These are phyloP conservation scores for Drosophila sproati DNA, from an alignment of 1,140 invertebrate genomes.

Conservation along the genomic window DNA sequence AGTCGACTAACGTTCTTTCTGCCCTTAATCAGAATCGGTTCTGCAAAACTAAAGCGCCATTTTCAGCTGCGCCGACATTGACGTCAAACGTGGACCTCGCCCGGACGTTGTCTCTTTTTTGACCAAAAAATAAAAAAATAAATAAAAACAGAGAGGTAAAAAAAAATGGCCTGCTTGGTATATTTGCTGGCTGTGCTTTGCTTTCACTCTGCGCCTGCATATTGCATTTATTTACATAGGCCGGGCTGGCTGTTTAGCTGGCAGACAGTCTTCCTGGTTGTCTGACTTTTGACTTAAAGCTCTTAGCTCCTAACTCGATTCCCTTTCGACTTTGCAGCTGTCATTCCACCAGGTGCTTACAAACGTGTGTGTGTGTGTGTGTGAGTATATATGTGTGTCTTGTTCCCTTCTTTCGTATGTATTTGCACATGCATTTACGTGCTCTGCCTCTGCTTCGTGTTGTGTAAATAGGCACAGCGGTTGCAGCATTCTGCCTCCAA, in stretches of 20 bases:
- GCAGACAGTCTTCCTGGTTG: constrained; percentile 23
- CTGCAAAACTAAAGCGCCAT: constrained; percentile 68
- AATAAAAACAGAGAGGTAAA: constrained; percentile 32
- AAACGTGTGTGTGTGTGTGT: constrained; percentile 17
- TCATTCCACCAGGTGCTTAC: constrained; percentile 57
- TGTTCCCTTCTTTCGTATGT: constrained; percentile 43
- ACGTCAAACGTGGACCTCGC: constrained; percentile 14
- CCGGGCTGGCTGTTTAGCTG: constrained; percentile 44
- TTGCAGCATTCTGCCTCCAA: constrained; percentile 28
- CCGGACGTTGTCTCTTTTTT: constrained; percentile 17
- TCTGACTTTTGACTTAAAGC: constrained; percentile 81
- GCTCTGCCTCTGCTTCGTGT: constrained; percentile 38
- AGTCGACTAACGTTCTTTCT: constrained; percentile 47
- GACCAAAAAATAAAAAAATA: constrained; percentile 27
- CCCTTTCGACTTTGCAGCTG: constrained; percentile 62
- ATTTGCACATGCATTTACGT: constrained; percentile 78
- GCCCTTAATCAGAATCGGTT: constrained; percentile 74
- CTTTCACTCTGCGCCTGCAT: constrained; percentile 60
- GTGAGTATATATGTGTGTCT: constrained; percentile 4
- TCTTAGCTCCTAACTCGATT: constrained; percentile 76
- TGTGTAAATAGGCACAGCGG: constrained; percentile 63
- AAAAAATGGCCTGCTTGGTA: constrained; percentile 35
- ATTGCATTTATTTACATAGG: constrained; percentile 83
- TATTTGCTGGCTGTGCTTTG: constrained; percentile 35
- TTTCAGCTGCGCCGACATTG: constrained; percentile 43